A percentile compares a stretch with the other conserved stretches of the same genome.
Conservation (phyloP, 2,888 invertebrate genomes). For the Crioceris asparagi region DNA sequence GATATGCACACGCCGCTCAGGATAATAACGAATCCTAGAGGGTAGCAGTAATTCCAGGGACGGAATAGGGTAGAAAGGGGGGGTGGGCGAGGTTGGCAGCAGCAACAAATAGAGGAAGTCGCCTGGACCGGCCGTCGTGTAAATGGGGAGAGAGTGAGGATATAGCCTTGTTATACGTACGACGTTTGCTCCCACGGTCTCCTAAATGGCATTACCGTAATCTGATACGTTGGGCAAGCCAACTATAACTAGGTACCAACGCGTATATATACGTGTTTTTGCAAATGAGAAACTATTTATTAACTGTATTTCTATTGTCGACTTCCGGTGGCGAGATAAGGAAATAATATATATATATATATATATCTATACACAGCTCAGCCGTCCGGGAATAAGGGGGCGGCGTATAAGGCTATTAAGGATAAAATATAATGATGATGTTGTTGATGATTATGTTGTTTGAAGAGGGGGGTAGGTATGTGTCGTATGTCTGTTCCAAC, state of each 20-base stretch:
- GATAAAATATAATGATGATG: too few relatives aligned
- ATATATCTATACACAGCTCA: too few relatives aligned
- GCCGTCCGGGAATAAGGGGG: too few relatives aligned
- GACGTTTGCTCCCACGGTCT: constrained; percentile 25
- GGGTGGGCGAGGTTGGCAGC: constrained; percentile 6
- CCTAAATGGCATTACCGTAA: constrained; percentile 33
- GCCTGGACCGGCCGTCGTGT: constrained; percentile 23
- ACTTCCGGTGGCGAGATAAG: constrained; percentile 13
- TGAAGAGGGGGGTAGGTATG: too few relatives aligned
- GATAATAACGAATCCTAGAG: constrained; percentile 1
- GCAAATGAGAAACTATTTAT: constrained; percentile 38
- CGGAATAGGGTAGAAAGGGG: too few relatives aligned
- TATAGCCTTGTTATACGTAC: too few relatives aligned
- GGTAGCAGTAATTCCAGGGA: not conserved
- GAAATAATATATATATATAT: too few relatives aligned
- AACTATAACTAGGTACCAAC: too few relatives aligned
- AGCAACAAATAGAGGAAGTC: constrained; percentile 16
- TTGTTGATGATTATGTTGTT: too few relatives aligned
- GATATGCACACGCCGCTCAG: too few relatives aligned
- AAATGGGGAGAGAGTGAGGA: constrained; percentile 28
- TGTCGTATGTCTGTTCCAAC: too few relatives aligned
- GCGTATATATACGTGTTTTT: constrained; percentile 35
- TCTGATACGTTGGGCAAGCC: constrained; percentile 36
- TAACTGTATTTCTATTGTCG: constrained; percentile 27
- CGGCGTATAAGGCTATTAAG: too few relatives aligned